Conservation (phyloP, 2,113 vertebrate species). For the Austrofundulus limnaeus region DNA sequence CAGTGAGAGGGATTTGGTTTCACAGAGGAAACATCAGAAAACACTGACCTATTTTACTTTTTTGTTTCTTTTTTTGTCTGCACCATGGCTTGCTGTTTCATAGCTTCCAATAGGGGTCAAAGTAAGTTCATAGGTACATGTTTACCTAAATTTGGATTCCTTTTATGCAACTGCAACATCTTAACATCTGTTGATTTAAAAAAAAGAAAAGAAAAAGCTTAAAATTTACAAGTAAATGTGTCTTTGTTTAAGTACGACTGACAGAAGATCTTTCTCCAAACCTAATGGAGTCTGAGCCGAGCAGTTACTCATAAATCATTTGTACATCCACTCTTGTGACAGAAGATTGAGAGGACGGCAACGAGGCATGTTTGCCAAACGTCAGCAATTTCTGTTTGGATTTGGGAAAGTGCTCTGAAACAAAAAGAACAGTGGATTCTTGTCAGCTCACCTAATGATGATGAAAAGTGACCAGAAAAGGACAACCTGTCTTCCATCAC, state of each 20-base stretch:
- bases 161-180: neutral
- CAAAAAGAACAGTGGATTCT: slow-evolving; percentile 18
- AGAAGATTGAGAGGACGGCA: slow-evolving; percentile 26
- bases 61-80: neutral
- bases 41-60: neutral
- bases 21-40: neutral
- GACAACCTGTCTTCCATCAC: slow-evolving; percentile 49
- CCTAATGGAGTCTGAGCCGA: slow-evolving; percentile 6
- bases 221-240: neutral
- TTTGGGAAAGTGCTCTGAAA: slow-evolving; percentile 20
- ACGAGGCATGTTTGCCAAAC: slow-evolving; percentile 21
- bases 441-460: slow-evolving; percentile 51
- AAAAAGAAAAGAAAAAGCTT: neutral
- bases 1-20: neutral
- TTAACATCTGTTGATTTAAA: neutral
- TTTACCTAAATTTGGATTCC: neutral
- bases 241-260: neutral
- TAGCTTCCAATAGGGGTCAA: too few species aligned
- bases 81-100: neutral
- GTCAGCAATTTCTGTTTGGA: slow-evolving; percentile 28
- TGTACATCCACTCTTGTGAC: slow-evolving; percentile 3
- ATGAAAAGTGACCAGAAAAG: slow-evolving; percentile 43
- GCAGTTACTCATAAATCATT: slow-evolving; percentile 16
- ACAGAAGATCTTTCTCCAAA: slow-evolving; percentile 2
- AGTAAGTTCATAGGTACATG: too few species aligned